Conservation (phyloP, 2,888 invertebrate species). For the Neoscelio sp. region DNA sequence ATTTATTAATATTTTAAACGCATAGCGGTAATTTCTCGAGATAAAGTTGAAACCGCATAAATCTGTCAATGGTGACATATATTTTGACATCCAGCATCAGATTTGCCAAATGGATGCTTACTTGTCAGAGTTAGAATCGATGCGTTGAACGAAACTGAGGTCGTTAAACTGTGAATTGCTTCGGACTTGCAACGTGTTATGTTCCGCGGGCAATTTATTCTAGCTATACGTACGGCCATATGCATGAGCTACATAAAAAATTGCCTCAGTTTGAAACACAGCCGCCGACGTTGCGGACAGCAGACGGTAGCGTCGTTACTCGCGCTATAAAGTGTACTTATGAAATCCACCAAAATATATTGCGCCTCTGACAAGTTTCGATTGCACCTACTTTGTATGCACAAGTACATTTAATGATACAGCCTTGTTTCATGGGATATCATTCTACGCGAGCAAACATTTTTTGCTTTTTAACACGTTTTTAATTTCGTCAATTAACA, state of each 20-base stretch:
- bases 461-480: not conserved
- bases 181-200: constrained; percentile 19
- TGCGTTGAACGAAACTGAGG: constrained; percentile 47
- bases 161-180: constrained; percentile 50
- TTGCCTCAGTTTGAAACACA: constrained; percentile 28
- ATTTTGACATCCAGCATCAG: constrained; percentile 11
- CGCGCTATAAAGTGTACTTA: constrained; percentile 30
- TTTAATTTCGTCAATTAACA: too few relatives aligned
- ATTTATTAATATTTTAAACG: not conserved
- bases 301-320: constrained; percentile 35
- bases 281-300: constrained; percentile 21
- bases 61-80: constrained; percentile 13
- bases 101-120: constrained; percentile 25
- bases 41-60: constrained; percentile 2
- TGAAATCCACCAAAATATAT: constrained; percentile 28
- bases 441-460: not conserved
- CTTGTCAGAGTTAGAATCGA: constrained; percentile 41
- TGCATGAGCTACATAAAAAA: constrained; percentile 31
- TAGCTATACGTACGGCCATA: constrained; percentile 13
- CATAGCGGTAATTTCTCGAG: not conserved
- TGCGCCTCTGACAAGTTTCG: constrained; percentile 15
- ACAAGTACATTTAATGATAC: constrained; percentile 11
- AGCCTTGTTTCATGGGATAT: not conserved
- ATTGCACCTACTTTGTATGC: constrained; percentile 14
- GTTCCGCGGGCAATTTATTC: constrained; percentile 32